These are phyloP conservation scores for Scelioninae gen. 1 DNA, from an alignment of 2,888 invertebrate genomes.

Conservation along the genomic window DNA sequence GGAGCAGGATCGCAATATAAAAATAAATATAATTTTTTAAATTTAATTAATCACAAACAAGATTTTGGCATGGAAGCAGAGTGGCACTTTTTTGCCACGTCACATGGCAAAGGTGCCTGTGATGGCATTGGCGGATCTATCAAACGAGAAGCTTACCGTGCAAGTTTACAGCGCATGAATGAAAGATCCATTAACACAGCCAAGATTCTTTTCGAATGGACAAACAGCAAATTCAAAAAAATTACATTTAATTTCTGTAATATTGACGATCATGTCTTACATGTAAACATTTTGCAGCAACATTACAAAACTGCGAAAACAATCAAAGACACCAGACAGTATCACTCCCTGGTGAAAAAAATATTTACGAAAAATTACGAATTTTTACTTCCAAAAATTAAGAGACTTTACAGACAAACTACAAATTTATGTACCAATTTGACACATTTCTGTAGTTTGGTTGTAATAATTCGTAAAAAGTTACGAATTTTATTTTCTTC, in stretches of 20 bases:
- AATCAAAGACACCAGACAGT: conserved; percentile 14
- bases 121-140: conserved; percentile 36
- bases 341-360: too few species aligned
- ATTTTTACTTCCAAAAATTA: too few species aligned
- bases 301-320: not conserved
- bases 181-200: conserved; percentile 10
- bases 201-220: conserved; percentile 34
- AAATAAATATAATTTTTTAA: conserved; percentile 43
- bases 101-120: conserved; percentile 53
- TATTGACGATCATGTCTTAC: not conserved
- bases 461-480: too few species aligned
- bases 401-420: too few species aligned
- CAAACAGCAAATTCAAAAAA: conserved; percentile 16
- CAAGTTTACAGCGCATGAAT: conserved; percentile 46
- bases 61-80: conserved; percentile 49
- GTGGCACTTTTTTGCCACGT: conserved; percentile 61
- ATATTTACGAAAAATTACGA: too few species aligned
- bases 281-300: conserved; percentile 1
- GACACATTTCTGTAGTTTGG: too few species aligned
- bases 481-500: too few species aligned
- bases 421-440: too few species aligned
- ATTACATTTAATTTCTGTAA: conserved; percentile 31
- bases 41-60: conserved; percentile 49
- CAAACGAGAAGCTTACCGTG: conserved; percentile 38
- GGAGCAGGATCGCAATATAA: conserved; percentile 28